Evolutionary conservation across 2,113 vertebrate genomes (phyloP), one percentile per base, ranked within the genome.

Genomic region (Deroptyus accipitrinus): DNA sequence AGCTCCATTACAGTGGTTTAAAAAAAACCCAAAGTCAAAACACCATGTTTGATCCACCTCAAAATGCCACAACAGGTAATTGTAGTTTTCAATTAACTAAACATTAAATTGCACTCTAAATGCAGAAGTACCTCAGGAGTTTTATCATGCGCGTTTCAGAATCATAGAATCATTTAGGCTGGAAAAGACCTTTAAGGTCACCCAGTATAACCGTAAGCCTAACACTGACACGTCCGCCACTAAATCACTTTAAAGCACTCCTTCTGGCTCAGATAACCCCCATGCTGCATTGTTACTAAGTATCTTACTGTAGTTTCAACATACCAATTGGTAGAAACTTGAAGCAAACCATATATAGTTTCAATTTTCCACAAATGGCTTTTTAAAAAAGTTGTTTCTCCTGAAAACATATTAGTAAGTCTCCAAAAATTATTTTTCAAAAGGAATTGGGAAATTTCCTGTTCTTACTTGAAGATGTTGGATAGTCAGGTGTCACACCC

Each of bases 201-300:
- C 19, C 13, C 4, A 44, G 31, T 52, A 48, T 15, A 30, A 62
- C 24, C 19, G 2, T 52, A 63, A 63, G 31, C 10, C 46, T 22
- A 70, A 7, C 18, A 22, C 20, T 37, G 64, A 18, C 39, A 87
- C 22, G 6, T 31, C 33, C 22, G 37, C 46, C 74, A 70, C 39
- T 28, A 46, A 62, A 33, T 4, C 39, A 44, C 44, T 67, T 49
- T 7, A 31, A 82, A 61, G 35, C 22, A 24, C 13, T 24, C 33
- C 33, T n/a, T 33, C 30, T 7, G 33, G 51, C 37, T 66, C 54
- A 44, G 17, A 23, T 18, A 59, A 69, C 4, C 1, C 18, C 37
- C 41, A 19, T 0, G 0, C 28, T 63, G 33, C 61, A 39, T 5
- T 41, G 46, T 4, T 44, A 70, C 59, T 42, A 4, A 44, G 16